phyloP scores from a whole-genome alignment of 2,113 vertebrate species.

The Otus sunia region DNA sequence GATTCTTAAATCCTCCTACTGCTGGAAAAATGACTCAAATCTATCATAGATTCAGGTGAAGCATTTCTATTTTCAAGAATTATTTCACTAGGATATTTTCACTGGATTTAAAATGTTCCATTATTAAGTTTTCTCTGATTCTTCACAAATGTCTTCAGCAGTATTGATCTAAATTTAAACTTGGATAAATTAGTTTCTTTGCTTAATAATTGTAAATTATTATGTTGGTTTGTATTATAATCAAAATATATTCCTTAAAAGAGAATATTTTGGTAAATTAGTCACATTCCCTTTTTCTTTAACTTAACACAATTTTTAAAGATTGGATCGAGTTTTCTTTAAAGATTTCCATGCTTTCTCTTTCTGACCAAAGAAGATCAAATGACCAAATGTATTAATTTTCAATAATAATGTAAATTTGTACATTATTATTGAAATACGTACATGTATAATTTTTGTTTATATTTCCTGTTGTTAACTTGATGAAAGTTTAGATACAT shows the following conservation, averaged over 20 bases:
- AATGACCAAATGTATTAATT: background rate
- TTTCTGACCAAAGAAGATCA: background rate
- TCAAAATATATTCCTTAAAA: background rate
- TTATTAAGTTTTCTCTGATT: background rate
- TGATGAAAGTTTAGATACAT: background rate
- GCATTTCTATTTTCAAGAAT: background rate
- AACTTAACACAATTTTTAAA: background rate
- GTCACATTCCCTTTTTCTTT: background rate
- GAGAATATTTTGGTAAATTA: background rate
- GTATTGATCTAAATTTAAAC: background rate
- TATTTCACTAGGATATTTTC: background rate
- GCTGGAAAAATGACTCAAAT: background rate
- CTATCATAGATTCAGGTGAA: background rate
- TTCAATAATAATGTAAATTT: background rate
- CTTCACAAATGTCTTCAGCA: background rate
- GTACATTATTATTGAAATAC: too few relatives aligned
- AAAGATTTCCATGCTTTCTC: background rate
- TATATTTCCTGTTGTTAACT: background rate
- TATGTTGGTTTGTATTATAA: background rate
- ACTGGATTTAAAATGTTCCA: background rate
- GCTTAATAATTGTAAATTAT: background rate
- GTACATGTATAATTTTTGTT: background rate
- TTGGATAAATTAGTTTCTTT: background rate
- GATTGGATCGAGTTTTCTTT: background rate
- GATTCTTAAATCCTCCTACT: background rate